Conservation (phyloP, 1,140 invertebrate genomes). For the Mya arenaria region DNA sequence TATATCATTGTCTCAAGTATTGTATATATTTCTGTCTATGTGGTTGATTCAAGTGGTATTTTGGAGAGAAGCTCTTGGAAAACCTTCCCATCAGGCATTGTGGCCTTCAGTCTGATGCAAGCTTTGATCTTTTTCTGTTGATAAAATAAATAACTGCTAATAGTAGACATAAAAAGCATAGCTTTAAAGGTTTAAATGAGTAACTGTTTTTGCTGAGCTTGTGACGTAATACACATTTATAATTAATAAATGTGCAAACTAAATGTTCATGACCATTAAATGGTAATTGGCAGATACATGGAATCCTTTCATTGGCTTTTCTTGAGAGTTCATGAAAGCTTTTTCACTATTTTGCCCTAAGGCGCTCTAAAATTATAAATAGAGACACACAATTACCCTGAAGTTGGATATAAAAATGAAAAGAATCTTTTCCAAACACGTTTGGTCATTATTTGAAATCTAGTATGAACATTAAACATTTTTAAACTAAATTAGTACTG, state of each 20-base stretch:
- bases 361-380: no score
- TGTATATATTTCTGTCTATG: no score
- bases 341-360: no score
- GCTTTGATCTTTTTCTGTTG: not conserved
- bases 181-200: not conserved
- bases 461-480: not conserved
- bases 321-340: not conserved
- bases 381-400: not conserved
- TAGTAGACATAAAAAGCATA: not conserved
- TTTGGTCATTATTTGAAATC: not conserved
- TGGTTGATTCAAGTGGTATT: slow-evolving; percentile 52
- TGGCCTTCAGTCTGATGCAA: not conserved
- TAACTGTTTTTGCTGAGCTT: not conserved
- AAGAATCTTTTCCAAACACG: not conserved
- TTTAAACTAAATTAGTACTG: not conserved
- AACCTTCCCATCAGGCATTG: slow-evolving; percentile 10
- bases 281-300: not conserved
- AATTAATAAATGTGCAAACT: not conserved
- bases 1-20: no score
- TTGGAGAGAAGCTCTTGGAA: slow-evolving; percentile 50
- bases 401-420: not conserved
- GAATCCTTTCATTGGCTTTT: not conserved
- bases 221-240: not conserved
- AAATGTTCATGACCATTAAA: not conserved
- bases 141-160: not conserved